Conservation (phyloP, 2,113 vertebrate species). For the Psittacula cyanocephala region DNA sequence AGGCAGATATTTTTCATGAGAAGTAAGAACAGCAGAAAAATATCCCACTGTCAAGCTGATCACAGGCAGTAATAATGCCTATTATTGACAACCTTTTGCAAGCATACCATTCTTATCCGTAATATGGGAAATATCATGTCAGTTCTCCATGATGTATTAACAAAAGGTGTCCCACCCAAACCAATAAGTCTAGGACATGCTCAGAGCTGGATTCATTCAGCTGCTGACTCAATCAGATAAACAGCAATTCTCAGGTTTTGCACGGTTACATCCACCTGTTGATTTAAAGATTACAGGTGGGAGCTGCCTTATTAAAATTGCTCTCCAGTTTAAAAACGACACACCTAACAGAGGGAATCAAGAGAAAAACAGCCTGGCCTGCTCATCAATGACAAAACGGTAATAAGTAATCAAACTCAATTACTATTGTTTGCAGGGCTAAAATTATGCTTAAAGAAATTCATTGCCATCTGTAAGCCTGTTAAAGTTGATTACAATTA, state of each 20-base stretch:
- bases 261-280: background rate
- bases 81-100: background rate
- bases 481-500: constrained; percentile 1
- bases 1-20: background rate
- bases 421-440: background rate
- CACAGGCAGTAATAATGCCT: background rate
- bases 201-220: background rate
- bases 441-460: constrained; percentile 35
- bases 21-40: background rate
- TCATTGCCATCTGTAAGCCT: constrained; percentile 25
- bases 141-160: background rate
- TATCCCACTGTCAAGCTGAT: background rate
- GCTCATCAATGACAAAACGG: background rate
- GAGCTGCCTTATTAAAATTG: constrained; percentile 2
- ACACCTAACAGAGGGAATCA: background rate
- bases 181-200: background rate
- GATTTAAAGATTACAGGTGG: constrained; percentile 19
- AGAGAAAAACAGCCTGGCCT: background rate
- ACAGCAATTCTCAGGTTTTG: background rate
- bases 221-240: background rate
- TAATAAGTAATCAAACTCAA: constrained; percentile 9
- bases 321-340: background rate
- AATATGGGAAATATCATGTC: background rate
- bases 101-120: background rate
- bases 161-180: background rate